Evolutionary conservation across 2,797 vertebrate genomes (phyloP), one percentile per base, ranked within the genome.

Genomic region (Bufotes viridis): DNA sequence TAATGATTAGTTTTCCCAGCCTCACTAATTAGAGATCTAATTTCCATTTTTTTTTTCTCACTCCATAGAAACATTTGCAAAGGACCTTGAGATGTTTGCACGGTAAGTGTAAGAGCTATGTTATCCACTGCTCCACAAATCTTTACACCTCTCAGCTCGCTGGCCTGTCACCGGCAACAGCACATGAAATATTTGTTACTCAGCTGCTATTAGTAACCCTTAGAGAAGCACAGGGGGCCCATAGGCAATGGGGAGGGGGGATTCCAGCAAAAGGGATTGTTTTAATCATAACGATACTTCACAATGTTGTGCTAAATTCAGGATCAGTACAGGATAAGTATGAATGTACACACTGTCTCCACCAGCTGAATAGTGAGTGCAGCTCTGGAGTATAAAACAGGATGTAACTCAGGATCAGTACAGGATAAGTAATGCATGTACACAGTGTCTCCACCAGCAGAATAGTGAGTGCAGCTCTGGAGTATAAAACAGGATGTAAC

Each of bases 21-120:
- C 83, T 51, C 55, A 15, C 7, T 29, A 53, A 0, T 65, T 17
- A 85, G 20, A 61, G n/a, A 58, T 87, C 74, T 65, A 24, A 2
- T 24, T 3, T 86, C 1, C 81, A 55, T 90, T 80, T 89, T 65
- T 90, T 89, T 78, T 51, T 92, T 89, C 91, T 86, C 85, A 78
- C 93, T 95, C 70, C n/a, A 82, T 93, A 99, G 98, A 99, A 92
- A 92, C 89, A 85, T 99, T 99, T 94, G 97, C 97, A 5, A 97
- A 93, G 92, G 98, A 99, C 92, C 94, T 98, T 81, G 98, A 99
- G 91, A 95, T 97, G 80, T 99, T 99, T 94, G 96, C 98, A 74
- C 97, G 97, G 98, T 99, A 93, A 90, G 95, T 93, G 49, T 4
- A 58, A 78, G 78, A 72, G 60, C 15, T 57, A 63, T 53, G 34